Percentiles rank a stretch among this genome's conserved stretches.
These are phyloP conservation scores for Athalia cordata DNA, from an alignment of 2,888 invertebrate species.

Conservation along the genomic window DNA sequence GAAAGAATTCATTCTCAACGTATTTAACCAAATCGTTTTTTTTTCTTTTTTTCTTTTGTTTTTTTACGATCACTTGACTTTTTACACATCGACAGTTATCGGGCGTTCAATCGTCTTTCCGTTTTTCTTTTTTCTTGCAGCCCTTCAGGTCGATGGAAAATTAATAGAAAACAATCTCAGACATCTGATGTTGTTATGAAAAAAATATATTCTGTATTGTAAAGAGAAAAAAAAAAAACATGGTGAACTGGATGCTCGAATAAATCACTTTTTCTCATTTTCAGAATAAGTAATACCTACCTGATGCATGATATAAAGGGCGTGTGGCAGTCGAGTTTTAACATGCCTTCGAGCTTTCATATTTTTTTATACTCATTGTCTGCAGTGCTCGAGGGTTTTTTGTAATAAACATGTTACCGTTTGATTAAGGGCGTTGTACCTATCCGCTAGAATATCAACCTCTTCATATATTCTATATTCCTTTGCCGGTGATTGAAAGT, in stretches of 20 bases:
- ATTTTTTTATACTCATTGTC: background rate
- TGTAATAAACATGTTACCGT: slow-evolving; percentile 31
- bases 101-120: background rate
- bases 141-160: too few species aligned
- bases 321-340: background rate
- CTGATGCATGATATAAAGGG: too few species aligned
- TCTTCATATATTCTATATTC: background rate
- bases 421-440: slow-evolving; percentile 16
- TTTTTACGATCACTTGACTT: background rate
- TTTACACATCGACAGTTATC: too few species aligned
- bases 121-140: too few species aligned
- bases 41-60: background rate
- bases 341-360: slow-evolving; percentile 17
- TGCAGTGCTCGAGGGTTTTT: background rate
- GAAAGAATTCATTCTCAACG: slow-evolving; percentile 20
- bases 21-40: slow-evolving; percentile 27
- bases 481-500: background rate
- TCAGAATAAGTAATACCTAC: background rate
- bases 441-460: background rate
- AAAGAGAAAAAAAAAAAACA: too few species aligned
- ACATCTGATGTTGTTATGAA: too few species aligned
- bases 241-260: too few species aligned
- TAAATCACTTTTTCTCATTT: background rate
- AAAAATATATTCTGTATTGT: too few species aligned
- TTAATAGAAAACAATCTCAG: too few species aligned